Conservation (phyloP, 2,888 invertebrate genomes). For the Taenaris catops region DNA sequence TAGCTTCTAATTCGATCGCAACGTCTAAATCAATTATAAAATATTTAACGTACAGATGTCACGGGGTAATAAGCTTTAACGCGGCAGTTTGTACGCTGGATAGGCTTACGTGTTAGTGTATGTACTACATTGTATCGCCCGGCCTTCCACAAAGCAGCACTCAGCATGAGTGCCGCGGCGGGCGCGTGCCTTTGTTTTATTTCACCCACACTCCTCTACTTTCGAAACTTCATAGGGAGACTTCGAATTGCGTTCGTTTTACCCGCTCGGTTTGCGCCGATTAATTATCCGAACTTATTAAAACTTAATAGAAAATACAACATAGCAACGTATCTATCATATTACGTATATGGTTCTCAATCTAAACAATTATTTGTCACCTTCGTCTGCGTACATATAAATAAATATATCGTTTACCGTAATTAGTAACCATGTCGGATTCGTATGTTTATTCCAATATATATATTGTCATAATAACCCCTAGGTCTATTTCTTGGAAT, state of each 20-base stretch:
- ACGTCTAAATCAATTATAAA: too few relatives aligned
- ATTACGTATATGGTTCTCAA: too few relatives aligned
- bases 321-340: too few relatives aligned
- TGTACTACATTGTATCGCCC: conserved; percentile 65
- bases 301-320: too few relatives aligned
- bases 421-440: conserved; percentile 5
- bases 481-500: conserved; percentile 50
- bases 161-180: conserved; percentile 70
- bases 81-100: conserved; percentile 25
- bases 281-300: conserved; percentile 34
- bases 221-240: conserved; percentile 69
- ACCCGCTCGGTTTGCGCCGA: conserved; percentile 51
- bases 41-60: too few relatives aligned
- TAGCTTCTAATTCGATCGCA: too few relatives aligned
- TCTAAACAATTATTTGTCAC: too few relatives aligned
- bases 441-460: conserved; percentile 14
- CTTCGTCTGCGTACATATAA: too few relatives aligned
- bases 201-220: conserved; percentile 70
- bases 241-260: conserved; percentile 67
- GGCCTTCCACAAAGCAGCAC: conserved; percentile 72
- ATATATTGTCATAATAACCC: conserved; percentile 26
- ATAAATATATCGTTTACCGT: neutral
- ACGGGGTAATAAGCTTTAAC: conserved; percentile 28
- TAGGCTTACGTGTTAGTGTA: conserved; percentile 29
- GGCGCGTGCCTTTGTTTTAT: conserved; percentile 75